phyloP scores from a whole-genome alignment of 2,113 vertebrate species.

The Elaphurus davidianus region DNA sequence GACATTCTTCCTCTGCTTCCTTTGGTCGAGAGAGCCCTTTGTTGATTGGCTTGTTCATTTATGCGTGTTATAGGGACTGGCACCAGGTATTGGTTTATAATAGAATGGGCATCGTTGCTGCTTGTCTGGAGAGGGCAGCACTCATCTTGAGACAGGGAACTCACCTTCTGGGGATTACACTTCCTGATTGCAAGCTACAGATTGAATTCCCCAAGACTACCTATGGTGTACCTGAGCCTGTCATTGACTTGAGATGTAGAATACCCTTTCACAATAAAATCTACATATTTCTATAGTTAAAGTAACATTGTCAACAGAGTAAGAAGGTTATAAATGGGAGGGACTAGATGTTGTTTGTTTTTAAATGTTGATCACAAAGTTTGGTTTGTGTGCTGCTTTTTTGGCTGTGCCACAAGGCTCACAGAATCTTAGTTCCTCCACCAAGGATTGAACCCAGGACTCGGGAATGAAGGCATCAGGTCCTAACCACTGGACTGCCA shows the following conservation, averaged over 20 bases:
- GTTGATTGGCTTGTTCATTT: background rate
- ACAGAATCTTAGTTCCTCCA: background rate
- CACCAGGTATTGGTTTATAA: background rate
- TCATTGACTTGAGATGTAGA: background rate
- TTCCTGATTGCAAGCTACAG: conserved; percentile 46
- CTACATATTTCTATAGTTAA: background rate
- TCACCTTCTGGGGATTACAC: background rate
- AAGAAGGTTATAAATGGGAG: conserved; percentile 4
- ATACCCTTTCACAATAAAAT: background rate
- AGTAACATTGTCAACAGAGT: background rate
- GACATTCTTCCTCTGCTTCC: background rate
- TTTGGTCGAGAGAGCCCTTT: background rate
- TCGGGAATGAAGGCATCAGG: background rate
- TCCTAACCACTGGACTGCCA: background rate
- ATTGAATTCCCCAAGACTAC: background rate
- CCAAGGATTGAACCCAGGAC: background rate
- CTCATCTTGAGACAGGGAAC: conserved; percentile 11
- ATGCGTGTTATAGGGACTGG: background rate
- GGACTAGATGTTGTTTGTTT: background rate
- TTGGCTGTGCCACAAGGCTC: background rate
- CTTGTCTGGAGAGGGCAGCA: background rate
- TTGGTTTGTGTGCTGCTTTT: background rate
- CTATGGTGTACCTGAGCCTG: background rate
- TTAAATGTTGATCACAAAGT: background rate
- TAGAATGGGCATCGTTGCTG: background rate